Evolutionary conservation across 2,113 vertebrate species (phyloP).

Genomic region (Patagioenas fasciata): DNA sequence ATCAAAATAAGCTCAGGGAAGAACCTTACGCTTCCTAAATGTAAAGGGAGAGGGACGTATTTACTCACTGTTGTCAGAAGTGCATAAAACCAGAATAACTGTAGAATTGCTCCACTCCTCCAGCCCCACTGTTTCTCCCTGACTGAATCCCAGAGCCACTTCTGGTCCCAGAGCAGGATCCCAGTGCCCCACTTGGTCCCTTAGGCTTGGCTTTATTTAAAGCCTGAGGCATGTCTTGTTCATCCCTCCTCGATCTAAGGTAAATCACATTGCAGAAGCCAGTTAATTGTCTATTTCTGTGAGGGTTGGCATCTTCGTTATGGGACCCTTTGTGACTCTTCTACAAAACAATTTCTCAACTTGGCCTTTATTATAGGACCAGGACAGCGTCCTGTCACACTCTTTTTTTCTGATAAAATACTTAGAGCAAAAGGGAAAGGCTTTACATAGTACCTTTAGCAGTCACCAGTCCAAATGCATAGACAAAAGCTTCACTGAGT

Average conservation of each 20-base stretch:
- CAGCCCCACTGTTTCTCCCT: neutral
- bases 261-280: neutral
- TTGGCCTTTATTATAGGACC: neutral
- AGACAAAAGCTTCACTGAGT: neutral
- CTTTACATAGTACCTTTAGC: neutral
- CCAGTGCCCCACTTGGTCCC: neutral
- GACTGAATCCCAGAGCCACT: neutral
- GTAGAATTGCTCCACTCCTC: neutral
- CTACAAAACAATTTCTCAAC: neutral
- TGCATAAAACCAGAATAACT: neutral
- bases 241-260: neutral
- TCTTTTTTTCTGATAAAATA: neutral
- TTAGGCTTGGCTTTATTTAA: neutral
- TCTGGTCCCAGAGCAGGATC: neutral
- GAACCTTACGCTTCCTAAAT: neutral
- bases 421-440: neutral
- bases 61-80: neutral
- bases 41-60: neutral
- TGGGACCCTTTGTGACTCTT: neutral
- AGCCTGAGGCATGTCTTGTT: neutral
- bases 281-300: neutral
- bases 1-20: neutral
- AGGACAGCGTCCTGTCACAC: neutral
- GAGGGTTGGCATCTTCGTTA: neutral
- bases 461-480: neutral